Evolutionary conservation across 1,140 invertebrate genomes (phyloP).

Genomic region (Heliconius eleuchia): DNA sequence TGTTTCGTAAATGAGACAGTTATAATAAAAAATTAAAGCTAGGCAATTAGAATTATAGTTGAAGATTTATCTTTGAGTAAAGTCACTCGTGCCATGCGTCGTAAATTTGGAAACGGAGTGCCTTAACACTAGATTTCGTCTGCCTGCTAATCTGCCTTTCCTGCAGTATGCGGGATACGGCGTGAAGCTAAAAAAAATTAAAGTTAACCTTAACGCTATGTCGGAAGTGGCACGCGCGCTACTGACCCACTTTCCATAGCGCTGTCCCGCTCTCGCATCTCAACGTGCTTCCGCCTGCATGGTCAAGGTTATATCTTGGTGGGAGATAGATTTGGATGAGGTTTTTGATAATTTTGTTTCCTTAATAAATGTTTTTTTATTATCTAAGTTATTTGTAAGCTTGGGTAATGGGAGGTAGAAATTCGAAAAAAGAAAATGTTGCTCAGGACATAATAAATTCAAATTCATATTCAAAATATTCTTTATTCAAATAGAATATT

Average conservation of each 20-base stretch:
- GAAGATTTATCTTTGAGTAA: too few relatives aligned
- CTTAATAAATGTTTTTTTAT: not conserved
- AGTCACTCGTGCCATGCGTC: too few relatives aligned
- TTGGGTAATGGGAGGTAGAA: too few relatives aligned
- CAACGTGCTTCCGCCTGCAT: not conserved
- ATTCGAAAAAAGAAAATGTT: too few relatives aligned
- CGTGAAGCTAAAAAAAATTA: conserved; percentile 1
- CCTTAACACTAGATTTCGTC: not conserved
- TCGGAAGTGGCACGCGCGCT: conserved; percentile 5
- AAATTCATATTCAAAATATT: too few relatives aligned
- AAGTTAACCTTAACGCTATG: conserved; percentile 1
- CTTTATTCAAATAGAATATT: too few relatives aligned
- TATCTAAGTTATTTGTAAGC: too few relatives aligned
- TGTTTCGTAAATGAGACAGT: too few relatives aligned
- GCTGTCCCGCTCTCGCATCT: not conserved
- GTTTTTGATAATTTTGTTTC: not conserved
- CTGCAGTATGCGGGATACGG: not conserved
- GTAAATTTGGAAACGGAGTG: not conserved
- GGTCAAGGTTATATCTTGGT: conserved; percentile 13
- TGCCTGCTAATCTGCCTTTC: not conserved
- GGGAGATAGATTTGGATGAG: not conserved
- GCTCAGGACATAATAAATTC: too few relatives aligned
- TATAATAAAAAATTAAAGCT: too few relatives aligned
- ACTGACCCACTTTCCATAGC: conserved; percentile 3
- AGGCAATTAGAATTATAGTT: too few relatives aligned